Percentiles rank a stretch among this genome's conserved stretches.
phyloP scores from a whole-genome alignment of 2,113 vertebrate genomes.

The Microcebus tavaratra region DNA sequence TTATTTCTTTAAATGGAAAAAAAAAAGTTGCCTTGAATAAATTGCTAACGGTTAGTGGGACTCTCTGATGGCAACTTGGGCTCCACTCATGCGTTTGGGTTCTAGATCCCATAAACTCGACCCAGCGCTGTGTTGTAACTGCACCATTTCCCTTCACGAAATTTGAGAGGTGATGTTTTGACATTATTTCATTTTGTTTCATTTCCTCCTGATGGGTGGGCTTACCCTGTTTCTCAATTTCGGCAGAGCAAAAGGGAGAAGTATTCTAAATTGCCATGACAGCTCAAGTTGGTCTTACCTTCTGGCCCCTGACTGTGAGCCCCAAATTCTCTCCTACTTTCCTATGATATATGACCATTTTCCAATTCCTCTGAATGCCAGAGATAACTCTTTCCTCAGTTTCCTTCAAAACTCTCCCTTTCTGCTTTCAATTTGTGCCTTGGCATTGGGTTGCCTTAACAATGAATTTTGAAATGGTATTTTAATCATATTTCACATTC shows the following conservation, averaged over 20 bases:
- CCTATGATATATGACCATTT: not conserved
- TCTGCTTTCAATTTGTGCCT: not conserved
- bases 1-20: not conserved
- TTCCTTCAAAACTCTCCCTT: not conserved
- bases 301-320: not conserved
- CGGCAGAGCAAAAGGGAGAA: constrained; percentile 56
- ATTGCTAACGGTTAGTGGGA: not conserved
- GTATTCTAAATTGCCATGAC: not conserved
- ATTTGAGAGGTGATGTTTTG: constrained; percentile 65
- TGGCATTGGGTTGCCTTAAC: not conserved
- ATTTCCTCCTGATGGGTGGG: constrained; percentile 65
- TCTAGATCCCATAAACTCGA: not conserved
- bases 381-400: not conserved
- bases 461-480: not conserved
- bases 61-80: not conserved
- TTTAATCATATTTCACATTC: not conserved
- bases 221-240: constrained; percentile 68
- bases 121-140: constrained; percentile 38
- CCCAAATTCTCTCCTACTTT: not conserved
- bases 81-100: not conserved
- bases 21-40: not conserved
- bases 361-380: not conserved
- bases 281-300: not conserved
- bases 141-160: constrained; percentile 67
- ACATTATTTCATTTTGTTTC: constrained; percentile 68